Conservation (phyloP, 1,140 invertebrate genomes). For the Anastatus disparis region DNA sequence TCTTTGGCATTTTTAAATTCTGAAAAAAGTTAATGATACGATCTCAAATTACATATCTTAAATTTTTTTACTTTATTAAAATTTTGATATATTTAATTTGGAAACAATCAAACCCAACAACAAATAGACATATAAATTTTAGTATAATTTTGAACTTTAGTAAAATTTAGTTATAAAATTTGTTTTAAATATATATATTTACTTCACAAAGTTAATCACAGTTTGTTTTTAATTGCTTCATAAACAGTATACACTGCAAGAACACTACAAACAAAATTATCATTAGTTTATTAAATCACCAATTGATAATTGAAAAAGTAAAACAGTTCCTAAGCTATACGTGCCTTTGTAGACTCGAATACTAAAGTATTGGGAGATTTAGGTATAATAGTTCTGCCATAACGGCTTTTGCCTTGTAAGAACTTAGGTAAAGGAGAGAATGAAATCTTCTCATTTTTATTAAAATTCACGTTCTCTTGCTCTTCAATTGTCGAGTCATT, state of each 20-base stretch:
- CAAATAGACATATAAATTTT: too few relatives aligned
- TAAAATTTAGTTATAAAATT: too few relatives aligned
- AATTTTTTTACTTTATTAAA: too few relatives aligned
- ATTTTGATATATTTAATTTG: too few relatives aligned
- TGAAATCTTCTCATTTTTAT: not conserved
- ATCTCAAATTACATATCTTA: not conserved
- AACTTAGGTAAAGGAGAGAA: not conserved
- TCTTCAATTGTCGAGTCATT: not conserved
- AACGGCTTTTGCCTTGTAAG: conserved; percentile 15
- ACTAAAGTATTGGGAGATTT: conserved; percentile 31
- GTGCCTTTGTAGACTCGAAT: conserved; percentile 33
- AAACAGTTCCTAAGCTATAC: conserved; percentile 22
- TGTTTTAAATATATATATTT: too few relatives aligned
- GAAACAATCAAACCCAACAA: too few relatives aligned
- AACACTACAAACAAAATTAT: not conserved
- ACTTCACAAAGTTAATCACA: too few relatives aligned
- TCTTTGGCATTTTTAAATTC: conserved; percentile 42
- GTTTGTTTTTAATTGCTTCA: not conserved
- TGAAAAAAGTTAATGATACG: conserved; percentile 28
- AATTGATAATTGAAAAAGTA: not conserved
- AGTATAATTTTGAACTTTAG: too few relatives aligned
- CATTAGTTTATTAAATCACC: not conserved
- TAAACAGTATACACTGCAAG: not conserved
- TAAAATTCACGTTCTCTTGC: not conserved
- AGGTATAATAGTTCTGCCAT: conserved; percentile 39